Evolutionary conservation across 2,113 vertebrate genomes (phyloP), one percentile per base, ranked within the genome.

Genomic region (Fukomys damarensis): DNA sequence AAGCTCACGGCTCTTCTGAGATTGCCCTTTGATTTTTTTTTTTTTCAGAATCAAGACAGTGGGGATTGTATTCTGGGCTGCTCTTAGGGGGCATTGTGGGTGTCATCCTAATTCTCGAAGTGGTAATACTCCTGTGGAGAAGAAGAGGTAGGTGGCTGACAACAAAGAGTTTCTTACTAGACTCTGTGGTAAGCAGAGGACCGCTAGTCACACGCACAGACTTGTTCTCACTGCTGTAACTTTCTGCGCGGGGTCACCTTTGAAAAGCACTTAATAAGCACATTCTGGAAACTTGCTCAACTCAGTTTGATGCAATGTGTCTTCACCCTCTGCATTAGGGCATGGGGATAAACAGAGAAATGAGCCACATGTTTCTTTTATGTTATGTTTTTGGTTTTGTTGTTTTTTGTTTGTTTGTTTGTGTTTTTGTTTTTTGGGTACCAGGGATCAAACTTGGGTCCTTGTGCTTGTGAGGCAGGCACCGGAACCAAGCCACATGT

Each of bases 71-170:
- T 89, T 38, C 5, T 46, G 92, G 61, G 38, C 86, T 97, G 68
- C 6, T 24, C 13, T 38, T 58, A 70, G 94, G 32, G 17, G 68
- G 10, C 80, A 19, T 96, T 17, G 1, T 83, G 46, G 43, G 63
- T 49, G 38, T 85, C n/a, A 30, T 92, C 70, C 14, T 89, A 38
- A 66, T 93, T 86, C 2, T 52, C 9, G 1, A 11, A 14, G 70
- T 83, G 89, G 11, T 20, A 8, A 52, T 86, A 32, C 79, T 91
- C 9, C 84, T 86, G 49, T 26, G 91, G 46, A 95, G 83, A 91
- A 97, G 86, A 96, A 96, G 41, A 98, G 97, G 97, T 97, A 96
- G 54, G 97, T 97, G 72, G 58, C 59, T 96, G 86, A 74, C 56
- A 54, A 54, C 66, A 70, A 79, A 63, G 59, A 92, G 56, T 63